Evolutionary conservation across 2,113 vertebrate genomes (phyloP).

Genomic region (Ophiodon elongatus): DNA sequence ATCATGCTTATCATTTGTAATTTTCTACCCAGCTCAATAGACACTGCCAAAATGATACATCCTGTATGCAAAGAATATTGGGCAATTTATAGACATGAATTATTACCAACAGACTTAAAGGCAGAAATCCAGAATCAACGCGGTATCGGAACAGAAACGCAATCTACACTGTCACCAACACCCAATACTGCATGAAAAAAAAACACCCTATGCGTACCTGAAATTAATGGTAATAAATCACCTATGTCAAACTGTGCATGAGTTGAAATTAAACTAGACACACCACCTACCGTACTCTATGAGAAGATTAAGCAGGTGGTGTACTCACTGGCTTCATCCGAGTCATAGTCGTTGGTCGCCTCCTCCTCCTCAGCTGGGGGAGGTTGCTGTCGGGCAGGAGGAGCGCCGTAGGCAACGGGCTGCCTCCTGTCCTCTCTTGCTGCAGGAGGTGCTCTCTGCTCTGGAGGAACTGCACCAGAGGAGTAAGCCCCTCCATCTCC

Average conservation of each 20-base stretch:
- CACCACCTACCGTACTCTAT: conserved; percentile 17
- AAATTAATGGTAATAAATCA: conserved; percentile 19
- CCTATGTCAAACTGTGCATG: conserved; percentile 1
- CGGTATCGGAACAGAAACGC: conserved; percentile 10
- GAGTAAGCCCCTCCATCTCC: conserved; percentile 72
- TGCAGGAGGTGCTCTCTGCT: conserved; percentile 82
- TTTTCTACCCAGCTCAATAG: conserved; percentile 35
- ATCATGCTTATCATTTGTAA: conserved; percentile 37
- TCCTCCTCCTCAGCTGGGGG: conserved; percentile 89
- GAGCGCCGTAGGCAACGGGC: conserved; percentile 63
- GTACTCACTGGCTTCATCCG: conserved; percentile 94
- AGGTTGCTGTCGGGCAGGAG: conserved; percentile 77
- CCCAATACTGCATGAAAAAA: background rate
- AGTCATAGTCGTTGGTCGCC: conserved; percentile 95
- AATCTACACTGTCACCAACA: conserved; percentile 12
- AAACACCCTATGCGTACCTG: conserved; percentile 1
- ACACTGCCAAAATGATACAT: conserved; percentile 14
- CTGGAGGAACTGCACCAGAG: conserved; percentile 65
- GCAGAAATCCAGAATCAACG: conserved; percentile 29
- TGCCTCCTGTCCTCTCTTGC: conserved; percentile 86
- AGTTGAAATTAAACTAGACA: conserved; percentile 39
- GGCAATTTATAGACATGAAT: conserved; percentile 41
- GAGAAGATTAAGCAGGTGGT: conserved; percentile 42
- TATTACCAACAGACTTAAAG: conserved; percentile 41
- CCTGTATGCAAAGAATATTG: conserved; percentile 15